These are phyloP conservation scores for Montifringilla adamsi DNA, from an alignment of 2,113 vertebrate species.

Conservation along the genomic window DNA sequence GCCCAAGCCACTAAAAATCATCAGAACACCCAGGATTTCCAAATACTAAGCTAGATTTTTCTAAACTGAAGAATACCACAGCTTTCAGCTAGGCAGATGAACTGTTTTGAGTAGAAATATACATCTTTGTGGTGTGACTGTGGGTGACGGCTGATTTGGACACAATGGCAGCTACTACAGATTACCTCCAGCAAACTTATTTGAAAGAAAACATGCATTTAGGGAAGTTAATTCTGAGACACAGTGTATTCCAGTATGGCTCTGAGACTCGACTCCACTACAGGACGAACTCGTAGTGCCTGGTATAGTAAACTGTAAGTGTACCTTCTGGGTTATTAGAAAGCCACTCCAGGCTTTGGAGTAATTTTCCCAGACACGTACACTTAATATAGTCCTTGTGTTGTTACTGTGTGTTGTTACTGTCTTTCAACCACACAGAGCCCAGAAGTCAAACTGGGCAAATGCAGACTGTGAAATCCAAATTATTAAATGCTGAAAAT, in stretches of 20 bases:
- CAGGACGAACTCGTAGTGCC: rapidly evolving
- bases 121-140: not conserved
- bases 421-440: not conserved
- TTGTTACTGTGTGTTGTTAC: not conserved
- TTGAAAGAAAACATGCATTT: not conserved
- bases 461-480: not conserved
- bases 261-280: not conserved
- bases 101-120: not conserved
- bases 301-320: not conserved
- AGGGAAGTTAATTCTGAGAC: not conserved
- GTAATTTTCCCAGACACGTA: not conserved
- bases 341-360: not conserved
- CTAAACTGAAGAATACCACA: not conserved
- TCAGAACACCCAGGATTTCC: not conserved
- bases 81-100: not conserved
- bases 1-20: not conserved
- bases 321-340: not conserved
- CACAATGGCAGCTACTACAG: not conserved
- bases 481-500: not conserved
- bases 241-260: not conserved
- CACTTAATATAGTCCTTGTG: not conserved
- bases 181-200: not conserved
- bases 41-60: not conserved
- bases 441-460: not conserved
- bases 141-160: not conserved